A percentile compares a stretch with the other conserved stretches of the same genome.
Conservation (phyloP, 2,113 vertebrate genomes). For the Circaetus cinerascens region DNA sequence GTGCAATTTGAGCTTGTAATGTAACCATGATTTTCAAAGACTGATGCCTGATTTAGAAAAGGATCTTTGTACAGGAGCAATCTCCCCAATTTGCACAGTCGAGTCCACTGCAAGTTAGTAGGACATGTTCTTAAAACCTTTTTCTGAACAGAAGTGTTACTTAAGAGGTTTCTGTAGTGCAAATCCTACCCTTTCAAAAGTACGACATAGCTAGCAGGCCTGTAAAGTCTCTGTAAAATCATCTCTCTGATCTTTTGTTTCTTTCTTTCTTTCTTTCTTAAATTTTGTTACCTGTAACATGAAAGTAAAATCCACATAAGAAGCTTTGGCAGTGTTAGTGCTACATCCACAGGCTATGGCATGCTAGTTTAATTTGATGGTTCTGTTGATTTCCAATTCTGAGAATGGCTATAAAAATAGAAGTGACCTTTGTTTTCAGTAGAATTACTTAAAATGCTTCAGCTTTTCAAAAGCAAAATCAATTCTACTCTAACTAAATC, state of each 20-base stretch:
- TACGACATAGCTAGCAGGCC: not conserved
- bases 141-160: not conserved
- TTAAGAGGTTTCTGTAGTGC: not conserved
- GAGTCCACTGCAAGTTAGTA: not conserved
- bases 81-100: not conserved
- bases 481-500: conserved; percentile 21
- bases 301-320: not conserved
- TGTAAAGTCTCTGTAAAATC: not conserved
- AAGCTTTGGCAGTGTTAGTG: not conserved
- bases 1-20: not conserved
- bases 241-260: not conserved
- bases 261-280: not conserved
- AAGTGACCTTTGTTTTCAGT: conserved; percentile 10
- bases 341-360: not conserved
- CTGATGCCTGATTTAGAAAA: not conserved
- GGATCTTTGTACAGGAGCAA: not conserved
- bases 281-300: not conserved
- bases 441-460: not conserved
- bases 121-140: not conserved
- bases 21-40: not conserved
- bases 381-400: not conserved
- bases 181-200: not conserved
- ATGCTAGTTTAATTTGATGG: not conserved
- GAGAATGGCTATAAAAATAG: not conserved
- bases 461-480: conserved; percentile 8